Conservation (phyloP, 1,140 invertebrate genomes). For the Babylonia areolata region DNA sequence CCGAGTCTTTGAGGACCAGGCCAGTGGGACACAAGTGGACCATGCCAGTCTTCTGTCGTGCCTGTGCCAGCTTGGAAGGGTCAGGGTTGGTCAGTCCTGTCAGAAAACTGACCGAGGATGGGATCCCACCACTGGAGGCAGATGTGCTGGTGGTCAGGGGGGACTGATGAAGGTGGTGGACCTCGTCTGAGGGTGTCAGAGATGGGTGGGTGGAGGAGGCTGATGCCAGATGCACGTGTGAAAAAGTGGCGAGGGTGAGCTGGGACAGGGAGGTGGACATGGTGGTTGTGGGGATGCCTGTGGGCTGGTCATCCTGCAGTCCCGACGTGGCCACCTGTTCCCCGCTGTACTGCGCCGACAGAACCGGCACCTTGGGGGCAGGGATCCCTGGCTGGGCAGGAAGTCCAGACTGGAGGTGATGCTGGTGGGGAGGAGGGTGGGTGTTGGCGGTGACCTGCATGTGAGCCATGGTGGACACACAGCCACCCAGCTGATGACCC, state of each 20-base stretch:
- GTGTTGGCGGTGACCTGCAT: slow-evolving; percentile 24
- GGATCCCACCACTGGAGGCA: neutral
- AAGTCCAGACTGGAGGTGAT: slow-evolving; percentile 9
- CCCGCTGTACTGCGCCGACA: neutral
- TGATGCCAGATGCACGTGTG: slow-evolving; percentile 16
- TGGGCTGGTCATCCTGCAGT: slow-evolving; percentile 29
- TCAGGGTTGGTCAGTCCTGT: neutral
- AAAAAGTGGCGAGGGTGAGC: slow-evolving; percentile 35
- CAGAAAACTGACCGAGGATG: slow-evolving; percentile 22
- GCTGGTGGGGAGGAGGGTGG: slow-evolving; percentile 19
- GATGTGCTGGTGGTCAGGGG: neutral
- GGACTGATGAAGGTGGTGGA: neutral
- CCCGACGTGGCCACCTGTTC: neutral
- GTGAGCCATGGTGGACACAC: slow-evolving; percentile 29
- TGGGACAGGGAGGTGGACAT: slow-evolving; percentile 1
- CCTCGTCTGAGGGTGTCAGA: neutral
- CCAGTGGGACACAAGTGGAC: slow-evolving; percentile 12
- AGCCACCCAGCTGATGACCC: neutral
- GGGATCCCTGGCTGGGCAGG: neutral
- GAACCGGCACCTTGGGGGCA: neutral
- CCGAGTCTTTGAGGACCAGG: slow-evolving; percentile 25
- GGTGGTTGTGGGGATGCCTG: neutral
- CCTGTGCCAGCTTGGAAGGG: neutral
- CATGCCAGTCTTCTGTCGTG: neutral
- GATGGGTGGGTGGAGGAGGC: neutral